phyloP scores from a whole-genome alignment of 2,888 invertebrate species.

The Lissocephala sabroskyi region DNA sequence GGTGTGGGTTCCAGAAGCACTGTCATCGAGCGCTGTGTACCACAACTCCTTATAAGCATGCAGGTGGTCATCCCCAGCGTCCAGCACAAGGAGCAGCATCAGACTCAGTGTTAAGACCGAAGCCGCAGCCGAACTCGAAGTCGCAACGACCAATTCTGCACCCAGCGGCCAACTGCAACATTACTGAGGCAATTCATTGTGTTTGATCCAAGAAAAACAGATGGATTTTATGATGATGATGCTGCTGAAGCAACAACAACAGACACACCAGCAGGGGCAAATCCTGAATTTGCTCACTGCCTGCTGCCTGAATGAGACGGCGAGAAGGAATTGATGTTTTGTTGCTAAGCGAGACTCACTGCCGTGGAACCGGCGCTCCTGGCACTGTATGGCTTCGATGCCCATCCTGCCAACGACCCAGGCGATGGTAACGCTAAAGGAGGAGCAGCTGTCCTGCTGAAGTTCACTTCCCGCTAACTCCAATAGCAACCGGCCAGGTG shows the following conservation, averaged over 20 bases:
- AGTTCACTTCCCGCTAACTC: slow-evolving; percentile 3
- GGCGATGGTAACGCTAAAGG: slow-evolving; percentile 4
- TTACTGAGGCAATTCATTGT: not conserved
- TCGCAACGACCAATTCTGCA: not conserved
- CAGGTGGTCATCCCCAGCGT: too few species aligned
- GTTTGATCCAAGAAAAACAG: not conserved
- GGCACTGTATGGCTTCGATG: not conserved
- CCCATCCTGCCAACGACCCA: slow-evolving; percentile 8
- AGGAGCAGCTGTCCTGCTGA: slow-evolving; percentile 1
- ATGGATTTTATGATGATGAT: not conserved
- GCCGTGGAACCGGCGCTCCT: not conserved
- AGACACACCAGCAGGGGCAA: slow-evolving; percentile 3
- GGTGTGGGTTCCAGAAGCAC: too few species aligned
- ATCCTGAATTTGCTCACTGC: slow-evolving; percentile 4
- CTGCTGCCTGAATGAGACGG: not conserved
- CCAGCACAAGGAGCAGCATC: too few species aligned
- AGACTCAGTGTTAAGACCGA: too few species aligned
- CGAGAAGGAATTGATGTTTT: not conserved
- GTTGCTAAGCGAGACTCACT: slow-evolving; percentile 6
- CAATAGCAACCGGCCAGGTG: too few species aligned
- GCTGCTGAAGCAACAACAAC: too few species aligned
- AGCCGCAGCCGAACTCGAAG: not conserved
- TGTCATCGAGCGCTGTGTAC: too few species aligned
- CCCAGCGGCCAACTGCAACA: not conserved
- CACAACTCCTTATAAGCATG: too few species aligned